A percentile compares a stretch with the other conserved stretches of the same genome.
phyloP scores from a whole-genome alignment of 37 sponge, comb jelly and placozoan genomes.

The Petrosia ficiformis region DNA sequence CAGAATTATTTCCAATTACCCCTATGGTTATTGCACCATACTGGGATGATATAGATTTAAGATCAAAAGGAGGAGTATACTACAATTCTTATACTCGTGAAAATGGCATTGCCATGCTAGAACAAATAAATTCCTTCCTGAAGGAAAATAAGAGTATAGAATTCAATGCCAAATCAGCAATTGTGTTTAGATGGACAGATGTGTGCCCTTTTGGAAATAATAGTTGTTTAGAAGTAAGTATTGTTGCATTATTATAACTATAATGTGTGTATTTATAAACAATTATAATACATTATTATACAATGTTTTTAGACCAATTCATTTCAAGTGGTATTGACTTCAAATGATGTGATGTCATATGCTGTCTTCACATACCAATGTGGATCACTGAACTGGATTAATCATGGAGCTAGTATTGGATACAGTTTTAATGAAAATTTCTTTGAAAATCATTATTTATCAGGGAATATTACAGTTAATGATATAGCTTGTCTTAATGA shows the following conservation, averaged over 20 bases:
- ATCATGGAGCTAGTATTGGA: slow-evolving; percentile 34
- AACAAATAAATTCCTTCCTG: slow-evolving; percentile 13
- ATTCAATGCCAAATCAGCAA: slow-evolving; percentile 15
- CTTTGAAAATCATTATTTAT: slow-evolving; percentile 12
- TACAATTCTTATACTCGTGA: not conserved
- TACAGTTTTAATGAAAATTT: slow-evolving; percentile 22
- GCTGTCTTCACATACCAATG: slow-evolving; percentile 53
- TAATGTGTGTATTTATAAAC: no score
- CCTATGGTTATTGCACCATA: slow-evolving; percentile 18
- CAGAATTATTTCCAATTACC: not conserved
- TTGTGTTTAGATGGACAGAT: slow-evolving; percentile 29
- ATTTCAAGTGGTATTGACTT: slow-evolving; percentile 35
- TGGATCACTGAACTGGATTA: no score
- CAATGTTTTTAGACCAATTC: slow-evolving; percentile 19
- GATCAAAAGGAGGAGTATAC: slow-evolving; percentile 6
- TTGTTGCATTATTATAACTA: no score
- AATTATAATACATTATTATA: not conserved
- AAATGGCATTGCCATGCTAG: not conserved
- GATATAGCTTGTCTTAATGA: no score
- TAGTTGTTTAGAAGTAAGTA: not conserved
- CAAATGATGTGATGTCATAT: slow-evolving; percentile 23
- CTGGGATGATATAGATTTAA: not conserved
- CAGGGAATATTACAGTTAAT: slow-evolving; percentile 19
- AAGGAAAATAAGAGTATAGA: not conserved
- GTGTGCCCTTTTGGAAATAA: slow-evolving; percentile 2